These are phyloP conservation scores for Acanthosepion lycidas DNA, from an alignment of 2,888 invertebrate genomes.

Conservation along the genomic window DNA sequence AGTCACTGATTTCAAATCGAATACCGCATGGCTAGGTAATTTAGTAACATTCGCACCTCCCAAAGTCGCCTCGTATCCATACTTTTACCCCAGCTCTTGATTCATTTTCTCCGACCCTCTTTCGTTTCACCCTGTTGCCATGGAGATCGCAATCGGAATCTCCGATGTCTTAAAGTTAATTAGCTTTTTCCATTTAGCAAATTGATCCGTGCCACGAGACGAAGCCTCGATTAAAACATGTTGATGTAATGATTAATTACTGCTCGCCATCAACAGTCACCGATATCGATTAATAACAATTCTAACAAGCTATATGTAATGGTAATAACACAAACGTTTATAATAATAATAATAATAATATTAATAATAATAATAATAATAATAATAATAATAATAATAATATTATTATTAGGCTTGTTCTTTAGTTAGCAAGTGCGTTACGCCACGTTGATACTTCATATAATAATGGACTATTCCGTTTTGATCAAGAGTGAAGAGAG, in stretches of 20 bases:
- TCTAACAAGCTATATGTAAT: neutral
- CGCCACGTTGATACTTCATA: too few relatives aligned
- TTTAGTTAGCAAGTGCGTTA: too few relatives aligned
- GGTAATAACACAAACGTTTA: neutral
- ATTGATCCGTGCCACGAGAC: neutral
- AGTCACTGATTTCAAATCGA: too few relatives aligned
- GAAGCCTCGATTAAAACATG: neutral
- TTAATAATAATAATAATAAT: too few relatives aligned
- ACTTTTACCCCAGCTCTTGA: neutral
- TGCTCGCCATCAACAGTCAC: neutral
- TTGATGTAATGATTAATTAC: neutral
- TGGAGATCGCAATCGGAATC: neutral
- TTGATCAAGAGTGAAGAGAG: too few relatives aligned
- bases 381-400: too few relatives aligned
- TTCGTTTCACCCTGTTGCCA: neutral
- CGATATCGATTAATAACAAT: neutral
- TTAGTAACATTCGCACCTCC: too few relatives aligned
- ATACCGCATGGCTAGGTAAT: too few relatives aligned
- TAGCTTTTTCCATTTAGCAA: conserved; percentile 33
- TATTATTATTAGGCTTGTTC: too few relatives aligned
- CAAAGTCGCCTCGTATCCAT: neutral
- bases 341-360: too few relatives aligned
- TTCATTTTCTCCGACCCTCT: neutral
- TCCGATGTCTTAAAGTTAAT: conserved; percentile 33
- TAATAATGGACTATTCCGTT: too few relatives aligned